Conservation (phyloP, 2,797 vertebrate genomes). For the Halcyon badia region DNA sequence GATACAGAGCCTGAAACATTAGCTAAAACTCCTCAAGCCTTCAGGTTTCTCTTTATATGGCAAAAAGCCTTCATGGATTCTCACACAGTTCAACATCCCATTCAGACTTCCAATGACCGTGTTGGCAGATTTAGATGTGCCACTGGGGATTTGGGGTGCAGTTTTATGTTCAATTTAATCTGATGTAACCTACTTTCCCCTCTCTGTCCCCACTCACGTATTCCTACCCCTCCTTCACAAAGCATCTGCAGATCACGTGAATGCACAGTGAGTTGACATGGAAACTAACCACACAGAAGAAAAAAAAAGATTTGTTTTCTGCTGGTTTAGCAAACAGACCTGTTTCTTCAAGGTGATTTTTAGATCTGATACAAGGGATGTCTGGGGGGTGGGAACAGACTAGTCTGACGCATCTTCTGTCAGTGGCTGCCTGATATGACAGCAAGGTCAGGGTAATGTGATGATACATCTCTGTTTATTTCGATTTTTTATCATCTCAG, state of each 20-base stretch:
- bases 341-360: neutral
- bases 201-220: neutral
- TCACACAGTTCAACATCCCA: neutral
- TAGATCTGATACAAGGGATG: neutral
- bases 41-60: neutral
- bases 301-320: neutral
- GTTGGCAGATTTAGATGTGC: neutral
- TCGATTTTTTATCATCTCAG: neutral
- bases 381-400: rapidly evolving
- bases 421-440: neutral
- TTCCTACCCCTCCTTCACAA: neutral
- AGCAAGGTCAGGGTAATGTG: neutral
- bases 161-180: neutral
- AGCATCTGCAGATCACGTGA: rapidly evolving
- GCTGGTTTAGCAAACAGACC: neutral
- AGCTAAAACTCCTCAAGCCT: neutral
- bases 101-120: neutral
- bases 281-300: neutral
- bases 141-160: neutral
- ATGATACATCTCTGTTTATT: neutral
- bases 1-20: neutral
- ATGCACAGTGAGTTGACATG: neutral
- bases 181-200: neutral
- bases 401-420: neutral
- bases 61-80: neutral